These are phyloP conservation scores for Nemopilema nomurai DNA, from an alignment of 30 jellyfish, hydroid and myxozoan genomes.

Conservation along the genomic window DNA sequence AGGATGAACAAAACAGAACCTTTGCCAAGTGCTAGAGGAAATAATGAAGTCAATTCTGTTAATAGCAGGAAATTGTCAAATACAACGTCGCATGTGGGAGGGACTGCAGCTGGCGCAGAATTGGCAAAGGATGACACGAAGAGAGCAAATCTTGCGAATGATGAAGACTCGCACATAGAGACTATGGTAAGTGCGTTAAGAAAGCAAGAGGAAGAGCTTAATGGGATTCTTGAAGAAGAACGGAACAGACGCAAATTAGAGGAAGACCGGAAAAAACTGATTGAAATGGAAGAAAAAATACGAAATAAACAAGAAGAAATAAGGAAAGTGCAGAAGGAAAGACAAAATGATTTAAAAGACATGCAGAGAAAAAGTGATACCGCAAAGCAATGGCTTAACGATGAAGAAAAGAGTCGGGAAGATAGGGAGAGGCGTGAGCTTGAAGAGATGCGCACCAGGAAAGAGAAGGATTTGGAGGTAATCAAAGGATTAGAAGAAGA, in stretches of 20 bases:
- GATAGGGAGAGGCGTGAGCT: conserved; percentile 21
- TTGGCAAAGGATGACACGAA: neutral
- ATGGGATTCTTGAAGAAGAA: conserved; percentile 62
- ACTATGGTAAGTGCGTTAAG: conserved; percentile 63
- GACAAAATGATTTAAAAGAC: conserved; percentile 44
- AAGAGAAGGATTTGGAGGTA: conserved; percentile 32
- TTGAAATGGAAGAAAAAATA: conserved; percentile 71
- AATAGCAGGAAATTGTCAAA: conserved; percentile 27
- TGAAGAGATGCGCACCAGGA: conserved; percentile 15
- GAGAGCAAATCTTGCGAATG: neutral
- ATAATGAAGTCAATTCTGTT: conserved; percentile 38
- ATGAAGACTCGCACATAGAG: conserved; percentile 22
- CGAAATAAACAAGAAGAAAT: conserved; percentile 53
- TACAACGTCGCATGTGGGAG: neutral
- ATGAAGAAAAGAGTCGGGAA: conserved; percentile 39
- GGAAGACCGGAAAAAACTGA: conserved; percentile 47
- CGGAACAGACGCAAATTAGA: conserved; percentile 50
- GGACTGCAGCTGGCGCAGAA: conserved; percentile 2
- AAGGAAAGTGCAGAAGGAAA: conserved; percentile 35
- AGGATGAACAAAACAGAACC: conserved; percentile 43
- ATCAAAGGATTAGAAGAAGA: conserved; percentile 46
- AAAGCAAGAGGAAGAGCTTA: conserved; percentile 53
- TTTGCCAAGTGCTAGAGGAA: conserved; percentile 19
- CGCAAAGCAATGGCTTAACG: conserved; percentile 17
- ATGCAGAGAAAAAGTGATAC: conserved; percentile 28